Conservation (phyloP, 23 tunicate genomes). For the Corella eumyota region DNA sequence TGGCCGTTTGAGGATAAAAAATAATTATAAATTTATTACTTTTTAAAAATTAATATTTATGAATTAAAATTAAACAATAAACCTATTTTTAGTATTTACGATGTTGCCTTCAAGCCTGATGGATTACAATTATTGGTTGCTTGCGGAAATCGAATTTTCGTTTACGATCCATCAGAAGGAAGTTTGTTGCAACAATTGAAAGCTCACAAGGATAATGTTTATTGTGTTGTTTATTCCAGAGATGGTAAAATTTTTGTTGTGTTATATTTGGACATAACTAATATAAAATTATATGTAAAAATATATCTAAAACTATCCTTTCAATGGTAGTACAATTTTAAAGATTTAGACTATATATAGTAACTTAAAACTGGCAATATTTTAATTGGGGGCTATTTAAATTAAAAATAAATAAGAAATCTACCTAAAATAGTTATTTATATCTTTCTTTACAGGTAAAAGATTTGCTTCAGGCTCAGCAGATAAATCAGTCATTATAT, state of each 20-base stretch:
- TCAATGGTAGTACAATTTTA: not conserved
- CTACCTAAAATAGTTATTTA: no score
- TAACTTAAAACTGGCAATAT: not conserved
- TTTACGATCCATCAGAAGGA: constrained; percentile 82
- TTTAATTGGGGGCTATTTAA: not conserved
- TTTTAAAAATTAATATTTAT: no score
- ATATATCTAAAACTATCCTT: no score
- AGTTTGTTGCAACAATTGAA: constrained; percentile 37
- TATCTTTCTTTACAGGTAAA: constrained; percentile 32
- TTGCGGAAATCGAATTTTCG: constrained; percentile 54
- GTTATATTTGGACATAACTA: not conserved
- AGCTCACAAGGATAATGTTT: constrained; percentile 86
- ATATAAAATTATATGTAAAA: no score
- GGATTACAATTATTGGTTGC: constrained; percentile 78
- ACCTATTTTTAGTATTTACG: constrained; percentile 86
- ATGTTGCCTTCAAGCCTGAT: constrained; percentile 89
- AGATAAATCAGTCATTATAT: constrained; percentile 77
- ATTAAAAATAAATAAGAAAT: no score
- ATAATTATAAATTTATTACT: no score
- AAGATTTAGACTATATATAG: not conserved
- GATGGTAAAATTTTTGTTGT: constrained; percentile 69
- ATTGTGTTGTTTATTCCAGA: constrained; percentile 52
- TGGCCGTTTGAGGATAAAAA: no score
- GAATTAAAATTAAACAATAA: no score
- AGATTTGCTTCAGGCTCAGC: constrained; percentile 88